These are phyloP conservation scores for Lepetodrilus schrolli DNA, from an alignment of 2,888 invertebrate species.

Conservation along the genomic window DNA sequence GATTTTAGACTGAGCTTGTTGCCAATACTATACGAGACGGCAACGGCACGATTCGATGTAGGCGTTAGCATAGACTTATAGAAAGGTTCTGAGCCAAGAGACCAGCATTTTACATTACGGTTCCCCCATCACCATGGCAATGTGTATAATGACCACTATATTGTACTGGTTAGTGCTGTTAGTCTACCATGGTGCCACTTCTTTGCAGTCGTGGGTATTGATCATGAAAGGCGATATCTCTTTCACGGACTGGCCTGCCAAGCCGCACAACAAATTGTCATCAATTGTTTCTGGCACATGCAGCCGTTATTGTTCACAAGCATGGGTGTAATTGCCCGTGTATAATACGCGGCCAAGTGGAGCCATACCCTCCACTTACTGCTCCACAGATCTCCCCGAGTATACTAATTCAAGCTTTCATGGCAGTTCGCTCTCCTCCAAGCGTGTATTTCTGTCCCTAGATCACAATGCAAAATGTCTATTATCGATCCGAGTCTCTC, in stretches of 20 bases:
- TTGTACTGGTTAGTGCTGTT: background rate
- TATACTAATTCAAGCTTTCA: too few relatives aligned
- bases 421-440: background rate
- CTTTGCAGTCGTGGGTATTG: background rate
- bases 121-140: background rate
- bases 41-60: too few relatives aligned
- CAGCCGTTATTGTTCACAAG: background rate
- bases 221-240: conserved; percentile 2
- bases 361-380: background rate
- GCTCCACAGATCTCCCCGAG: background rate
- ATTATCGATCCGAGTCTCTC: background rate
- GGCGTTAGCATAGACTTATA: too few relatives aligned
- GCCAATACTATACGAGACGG: too few relatives aligned
- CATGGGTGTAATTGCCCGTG: conserved; percentile 6
- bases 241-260: background rate
- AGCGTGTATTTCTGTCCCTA: background rate
- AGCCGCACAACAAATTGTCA: background rate
- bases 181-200: background rate
- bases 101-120: too few relatives aligned
- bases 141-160: background rate
- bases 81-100: too few relatives aligned
- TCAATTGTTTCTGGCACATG: background rate
- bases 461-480: background rate
- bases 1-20: too few relatives aligned
- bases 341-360: background rate